Conservation (phyloP, 1,140 invertebrate species). For the Conus betulinus region DNA sequence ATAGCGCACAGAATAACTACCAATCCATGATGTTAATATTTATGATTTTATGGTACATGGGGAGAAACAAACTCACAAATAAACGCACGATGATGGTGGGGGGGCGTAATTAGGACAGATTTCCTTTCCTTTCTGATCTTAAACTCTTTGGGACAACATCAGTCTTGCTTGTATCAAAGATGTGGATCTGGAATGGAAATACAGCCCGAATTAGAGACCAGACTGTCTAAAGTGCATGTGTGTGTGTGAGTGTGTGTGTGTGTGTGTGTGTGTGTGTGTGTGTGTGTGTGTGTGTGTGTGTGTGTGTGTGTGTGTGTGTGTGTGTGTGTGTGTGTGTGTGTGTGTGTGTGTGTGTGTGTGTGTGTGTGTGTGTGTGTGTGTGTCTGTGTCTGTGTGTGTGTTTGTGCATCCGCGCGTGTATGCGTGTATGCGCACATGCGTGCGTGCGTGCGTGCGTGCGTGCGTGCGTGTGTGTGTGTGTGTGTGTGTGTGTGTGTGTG, state of each 20-base stretch:
- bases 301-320: background rate
- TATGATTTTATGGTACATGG: too few species aligned
- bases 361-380: background rate
- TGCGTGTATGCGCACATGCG: background rate
- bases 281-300: background rate
- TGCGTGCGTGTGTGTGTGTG: background rate
- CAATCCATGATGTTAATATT: too few species aligned
- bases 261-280: background rate
- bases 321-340: background rate
- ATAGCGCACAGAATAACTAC: too few species aligned
- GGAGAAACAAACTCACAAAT: too few species aligned
- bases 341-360: background rate
- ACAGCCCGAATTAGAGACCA: too few species aligned
- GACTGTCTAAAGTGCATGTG: background rate
- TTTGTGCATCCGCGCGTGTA: background rate
- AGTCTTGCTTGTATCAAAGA: too few species aligned
- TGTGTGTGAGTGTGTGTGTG: slow-evolving; percentile 3
- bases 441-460: background rate
- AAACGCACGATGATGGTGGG: too few species aligned
- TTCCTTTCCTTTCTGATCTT: too few species aligned
- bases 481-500: background rate
- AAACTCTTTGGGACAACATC: too few species aligned
- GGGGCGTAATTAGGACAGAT: too few species aligned
- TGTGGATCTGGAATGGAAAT: too few species aligned
- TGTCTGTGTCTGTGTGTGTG: background rate